Conservation (phyloP, 2,797 vertebrate genomes). For the Coilia nasus region DNA sequence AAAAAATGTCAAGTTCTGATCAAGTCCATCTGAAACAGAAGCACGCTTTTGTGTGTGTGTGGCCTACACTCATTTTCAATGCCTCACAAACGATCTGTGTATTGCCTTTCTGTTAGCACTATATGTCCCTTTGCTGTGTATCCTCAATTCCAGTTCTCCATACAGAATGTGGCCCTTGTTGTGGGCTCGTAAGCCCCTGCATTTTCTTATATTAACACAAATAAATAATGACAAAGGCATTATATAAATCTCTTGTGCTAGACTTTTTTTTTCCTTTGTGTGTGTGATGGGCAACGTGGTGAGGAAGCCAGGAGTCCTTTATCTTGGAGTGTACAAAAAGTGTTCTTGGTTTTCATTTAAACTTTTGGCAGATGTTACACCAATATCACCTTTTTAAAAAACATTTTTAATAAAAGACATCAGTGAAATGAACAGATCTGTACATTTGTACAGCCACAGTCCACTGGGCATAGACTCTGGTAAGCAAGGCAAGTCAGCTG, state of each 20-base stretch:
- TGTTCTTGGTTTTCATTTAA: too few relatives aligned
- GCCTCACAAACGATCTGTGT: slow-evolving; percentile 9
- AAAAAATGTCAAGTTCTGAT: neutral
- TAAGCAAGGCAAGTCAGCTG: neutral
- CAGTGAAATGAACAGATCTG: neutral
- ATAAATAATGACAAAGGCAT: slow-evolving; percentile 15
- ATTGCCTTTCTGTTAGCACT: neutral
- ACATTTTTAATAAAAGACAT: slow-evolving; percentile 19
- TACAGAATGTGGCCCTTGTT: neutral
- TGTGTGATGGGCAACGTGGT: too few relatives aligned
- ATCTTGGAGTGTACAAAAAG: neutral
- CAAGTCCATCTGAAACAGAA: neutral
- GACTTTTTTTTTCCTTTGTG: neutral
- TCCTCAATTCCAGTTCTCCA: neutral
- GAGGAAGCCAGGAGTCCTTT: too few relatives aligned
- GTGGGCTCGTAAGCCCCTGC: neutral
- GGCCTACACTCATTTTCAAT: slow-evolving; percentile 11
- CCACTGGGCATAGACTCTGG: neutral
- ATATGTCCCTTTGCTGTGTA: neutral
- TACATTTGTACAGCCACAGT: neutral
- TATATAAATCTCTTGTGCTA: neutral
- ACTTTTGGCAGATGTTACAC: neutral
- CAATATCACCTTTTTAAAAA: neutral
- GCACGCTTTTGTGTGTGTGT: neutral
- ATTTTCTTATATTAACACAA: slow-evolving; percentile 23